Base-by-base conservation (phyloP, 1,140 invertebrate genomes). In the Meloidogyne chitwoodi region DNA sequence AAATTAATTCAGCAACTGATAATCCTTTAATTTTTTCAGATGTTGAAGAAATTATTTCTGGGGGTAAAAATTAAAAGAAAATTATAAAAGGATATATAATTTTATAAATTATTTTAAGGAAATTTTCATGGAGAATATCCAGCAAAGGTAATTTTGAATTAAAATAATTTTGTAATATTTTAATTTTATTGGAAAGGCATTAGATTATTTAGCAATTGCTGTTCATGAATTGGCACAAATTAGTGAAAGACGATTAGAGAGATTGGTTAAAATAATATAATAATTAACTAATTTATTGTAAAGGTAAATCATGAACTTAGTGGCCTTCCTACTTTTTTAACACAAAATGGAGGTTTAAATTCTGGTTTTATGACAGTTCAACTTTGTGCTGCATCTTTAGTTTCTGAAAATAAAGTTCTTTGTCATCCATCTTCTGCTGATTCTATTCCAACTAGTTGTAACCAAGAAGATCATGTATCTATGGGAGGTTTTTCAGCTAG, bases 301-400 rank as follows among this genome's bases (percentile, higher is more conserved):
- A 56, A 56, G 70, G 91, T 92, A 1, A 93, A 92, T 88, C 91
- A 91, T 79, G 89, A 91, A 91, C 85, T 87, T 48, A 74, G 77
- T 26, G 79, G 81, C 38, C 75, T 87, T 3, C 92, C 92, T 6
- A 91, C 92, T 0, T 92, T 92, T 85, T 85, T 92, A 38, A 91
- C 91, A 0, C 89, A 90, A 79, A 90, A 92, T 65, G 92, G 92
- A 34, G 92, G 92, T 1, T 88, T 93, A 0, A 92, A 92, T 85
- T 92, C 92, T 14, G 92, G 92, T 3, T 92, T 93, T 83, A 92
- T 92, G 92, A 89, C 92, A 48, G 91, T 92, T 24, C 92, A 92
- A 85, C 91, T 91, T 78, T 92, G 92, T 14, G 91, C 92, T 3
- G 92, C 92, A 26, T 87, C 92, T 61, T 69, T 78, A 90, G 91